Base-by-base conservation (phyloP, 1,140 invertebrate genomes). In the Acromyrmex echinatior region DNA sequence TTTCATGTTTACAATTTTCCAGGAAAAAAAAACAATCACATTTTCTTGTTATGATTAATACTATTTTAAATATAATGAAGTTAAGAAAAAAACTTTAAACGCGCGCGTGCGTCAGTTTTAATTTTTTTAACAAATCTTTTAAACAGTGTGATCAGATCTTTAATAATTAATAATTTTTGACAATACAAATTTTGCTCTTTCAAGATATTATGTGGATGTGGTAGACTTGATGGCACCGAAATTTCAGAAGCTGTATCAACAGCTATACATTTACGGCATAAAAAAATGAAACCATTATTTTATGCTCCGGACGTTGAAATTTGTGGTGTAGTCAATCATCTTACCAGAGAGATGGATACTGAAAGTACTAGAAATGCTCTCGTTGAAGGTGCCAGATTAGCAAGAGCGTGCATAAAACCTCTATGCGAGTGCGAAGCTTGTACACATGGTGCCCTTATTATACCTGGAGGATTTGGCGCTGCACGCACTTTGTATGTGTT, bases 391-490 rank as follows among this genome's bases (percentile, higher is more conserved):
- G 96, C 96, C 2, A 91, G 97, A 87, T 96, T 97, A 86, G 96
- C 96, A 28, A 93, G 96, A 86, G 95, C 96, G 2, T 93, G 94
- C 7, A 94, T 97, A 63, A 91, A 95, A 78, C 94, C 96, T 65
- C 88, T 97, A 6, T 94, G 93, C 53, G 92, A 96, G 25, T 94
- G 97, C 14, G 93, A 95, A 56, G 90, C 94, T 3, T 88, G 90
- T 25, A 87, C 89, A 18, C 96, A 95, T 82, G 95, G 95, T 92
- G 96, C 95, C 28, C 93, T 97, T 16, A 93, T 97, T 18, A 96
- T 97, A 86, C 97, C 97, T 56, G 97, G 97, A 70, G 97, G 97
- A 76, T 97, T 96, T 94, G 97, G 97, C 3, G 96, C 94, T 49
- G 96, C 96, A 2, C 97, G 96, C 87, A 97, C 96, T 91, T 93